Evolutionary conservation across 2,797 vertebrate species (phyloP), one percentile per base, ranked within the genome.

Genomic region (Anas bahamensis): DNA sequence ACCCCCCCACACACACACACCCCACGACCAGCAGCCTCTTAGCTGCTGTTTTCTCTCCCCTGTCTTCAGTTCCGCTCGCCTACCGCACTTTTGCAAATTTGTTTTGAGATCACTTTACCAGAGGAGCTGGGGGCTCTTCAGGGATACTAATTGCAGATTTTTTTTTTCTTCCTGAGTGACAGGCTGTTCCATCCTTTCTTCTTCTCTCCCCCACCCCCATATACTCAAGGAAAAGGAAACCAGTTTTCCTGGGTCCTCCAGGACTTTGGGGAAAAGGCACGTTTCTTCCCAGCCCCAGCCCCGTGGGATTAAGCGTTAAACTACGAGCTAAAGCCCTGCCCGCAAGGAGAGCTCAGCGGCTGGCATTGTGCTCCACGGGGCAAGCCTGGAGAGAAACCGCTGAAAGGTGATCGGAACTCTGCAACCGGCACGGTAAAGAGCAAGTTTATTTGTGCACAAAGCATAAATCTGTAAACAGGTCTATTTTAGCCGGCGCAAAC

Each of bases 71-170:
- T 97, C 95, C 94, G 89, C 79, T 97, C 39, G 50, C 91, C 92
- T 56, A 56, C 86, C 63, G 93, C 94, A 87, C 95, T 96, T 95
- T 12, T 82, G 91, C 79, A 81, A 96, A 93, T 97, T 96, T 97
- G 97, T 98, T 98, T 97, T 84, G 97, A 94, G 97, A 98, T 98
- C 97, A 88, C 88, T 97, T 98, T 98, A 97, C 97, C 94, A 89
- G 95, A 96, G 95, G 77, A 96, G 86, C 82, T 83, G 28, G 87
- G 71, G 86, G 72, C 89, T 95, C 94, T 94, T 60, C 70, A 92
- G 86, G 94, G 93, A 78, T 72, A 37, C 70, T 88, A 79, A 96
- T 88, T 89, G 95, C 96, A 55, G 93, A 42, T 42, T 10, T 76
- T 68, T 48, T 48, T 48, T 56, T 21, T 10, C 74, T 74, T 93